Conservation (phyloP, 2,888 invertebrate genomes). For the Protophormia terraenovae region DNA sequence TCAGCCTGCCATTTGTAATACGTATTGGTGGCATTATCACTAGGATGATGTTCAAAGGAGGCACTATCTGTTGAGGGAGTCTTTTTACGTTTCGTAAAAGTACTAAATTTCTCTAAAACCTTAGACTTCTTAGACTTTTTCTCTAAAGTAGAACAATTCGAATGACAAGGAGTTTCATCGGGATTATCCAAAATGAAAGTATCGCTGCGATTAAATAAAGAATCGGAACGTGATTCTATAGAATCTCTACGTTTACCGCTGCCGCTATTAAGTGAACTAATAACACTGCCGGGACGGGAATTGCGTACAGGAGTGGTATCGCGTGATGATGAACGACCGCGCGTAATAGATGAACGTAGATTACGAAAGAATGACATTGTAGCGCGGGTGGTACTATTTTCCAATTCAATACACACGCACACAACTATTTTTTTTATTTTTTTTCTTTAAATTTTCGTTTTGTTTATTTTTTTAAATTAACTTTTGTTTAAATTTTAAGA, state of each 20-base stretch:
- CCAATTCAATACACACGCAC: conserved; percentile 9
- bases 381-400: conserved; percentile 1
- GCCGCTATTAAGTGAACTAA: conserved; percentile 68
- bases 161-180: conserved; percentile 70
- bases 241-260: conserved; percentile 73
- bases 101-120: conserved; percentile 79
- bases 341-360: conserved; percentile 77
- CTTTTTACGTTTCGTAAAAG: conserved; percentile 79
- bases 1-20: conserved; percentile 80
- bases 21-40: conserved; percentile 77
- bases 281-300: conserved; percentile 75
- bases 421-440: too few relatives aligned
- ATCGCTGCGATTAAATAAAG: conserved; percentile 77
- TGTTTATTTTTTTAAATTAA: not conserved
- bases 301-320: conserved; percentile 78
- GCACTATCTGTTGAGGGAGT: conserved; percentile 66
- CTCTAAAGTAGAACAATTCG: conserved; percentile 75
- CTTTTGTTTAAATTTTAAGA: not conserved
- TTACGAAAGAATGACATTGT: conserved; percentile 80
- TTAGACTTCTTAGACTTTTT: conserved; percentile 78
- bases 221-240: conserved; percentile 73
- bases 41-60: conserved; percentile 76
- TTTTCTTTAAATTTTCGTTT: not conserved
- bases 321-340: conserved; percentile 78
- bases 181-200: conserved; percentile 78